Evolutionary conservation across 2,888 invertebrate genomes (phyloP), one percentile per base, ranked within the genome.

Genomic region (Chouioia cunea): DNA sequence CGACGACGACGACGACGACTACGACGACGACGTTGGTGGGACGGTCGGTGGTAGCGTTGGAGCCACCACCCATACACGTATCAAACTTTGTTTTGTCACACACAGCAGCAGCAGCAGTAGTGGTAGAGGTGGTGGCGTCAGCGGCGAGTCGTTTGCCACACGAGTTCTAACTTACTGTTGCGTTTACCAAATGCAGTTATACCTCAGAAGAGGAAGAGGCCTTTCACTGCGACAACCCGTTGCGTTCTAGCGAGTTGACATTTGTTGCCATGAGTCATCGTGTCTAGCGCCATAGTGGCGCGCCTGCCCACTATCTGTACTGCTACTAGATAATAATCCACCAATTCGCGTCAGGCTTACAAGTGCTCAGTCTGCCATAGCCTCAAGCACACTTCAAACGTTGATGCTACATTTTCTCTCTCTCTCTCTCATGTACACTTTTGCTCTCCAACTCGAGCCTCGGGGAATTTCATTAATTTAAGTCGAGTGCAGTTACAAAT

Each of bases 121-220:
- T 47, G 14, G 16, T n/a, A 16, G 52, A 14, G 58, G 18, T 36
- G 18, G 48, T 18, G 65, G 65, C n/a, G 63, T 56, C 70, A 58
- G 73, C 73, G 74, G 64, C 72, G 77, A 79, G 79, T 82, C 81
- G 78, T 82, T 82, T 80, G 80, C 79, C 79, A 77, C 80, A 66
- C 78, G 78, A 78, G 79, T n/a, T n/a, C 78, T 81, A 82, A 83
- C 83, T 83, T 82, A 82, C 80, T 77, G 82, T 78, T 81, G 82
- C 83, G 82, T 82, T 84, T 82, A 79, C 83, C 77, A 80, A 83
- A 83, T 78, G 82, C 77, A 79, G 82, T 82, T 83, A 81, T 80
- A 77, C 74, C 57, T 66, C 70, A 50, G 43, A 18, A 6, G 50
- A 46, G 48, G 12, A 1, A 18, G 36, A 65, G n/a, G 69, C 48